These are phyloP conservation scores for Meiosimyza platycephala DNA, from an alignment of 2,888 invertebrate species.

Conservation along the genomic window DNA sequence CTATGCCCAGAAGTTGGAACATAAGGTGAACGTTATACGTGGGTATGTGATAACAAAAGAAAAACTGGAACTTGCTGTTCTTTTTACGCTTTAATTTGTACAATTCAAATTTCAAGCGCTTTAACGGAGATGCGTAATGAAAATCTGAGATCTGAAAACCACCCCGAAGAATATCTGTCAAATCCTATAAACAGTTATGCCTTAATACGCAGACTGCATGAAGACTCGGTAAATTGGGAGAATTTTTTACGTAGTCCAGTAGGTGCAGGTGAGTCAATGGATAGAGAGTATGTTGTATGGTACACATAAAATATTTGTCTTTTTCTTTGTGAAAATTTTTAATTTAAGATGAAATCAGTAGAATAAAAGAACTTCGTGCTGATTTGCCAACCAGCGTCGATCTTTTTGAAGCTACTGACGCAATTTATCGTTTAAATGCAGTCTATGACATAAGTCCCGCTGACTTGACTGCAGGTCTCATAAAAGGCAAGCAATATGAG, in stretches of 20 bases:
- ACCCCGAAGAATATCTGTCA: slow-evolving; percentile 41
- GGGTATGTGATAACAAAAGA: slow-evolving; percentile 35
- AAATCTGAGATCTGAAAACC: slow-evolving; percentile 19
- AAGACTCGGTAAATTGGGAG: slow-evolving; percentile 44
- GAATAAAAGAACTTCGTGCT: slow-evolving; percentile 14
- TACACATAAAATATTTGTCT: no score
- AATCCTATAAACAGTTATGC: slow-evolving; percentile 44
- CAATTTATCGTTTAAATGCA: slow-evolving; percentile 78
- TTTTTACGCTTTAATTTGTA: neutral
- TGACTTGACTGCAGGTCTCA: slow-evolving; percentile 68
- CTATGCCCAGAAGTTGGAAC: slow-evolving; percentile 41
- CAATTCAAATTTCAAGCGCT: slow-evolving; percentile 34
- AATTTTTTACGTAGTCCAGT: slow-evolving; percentile 36
- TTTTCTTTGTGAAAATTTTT: neutral
- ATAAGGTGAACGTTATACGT: slow-evolving; percentile 41
- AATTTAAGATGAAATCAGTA: slow-evolving; percentile 29
- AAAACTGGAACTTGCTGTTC: no score
- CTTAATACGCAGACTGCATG: slow-evolving; percentile 41
- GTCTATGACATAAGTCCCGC: slow-evolving; percentile 71
- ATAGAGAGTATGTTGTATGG: no score
- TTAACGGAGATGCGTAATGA: slow-evolving; percentile 38
- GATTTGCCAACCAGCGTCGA: slow-evolving; percentile 77
- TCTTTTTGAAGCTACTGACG: slow-evolving; percentile 82
- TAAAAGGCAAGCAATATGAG: slow-evolving; percentile 55
- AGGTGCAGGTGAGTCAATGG: slow-evolving; percentile 37